Base-by-base conservation (phyloP, 2,888 invertebrate species). In the Mythimna albipuncta region DNA sequence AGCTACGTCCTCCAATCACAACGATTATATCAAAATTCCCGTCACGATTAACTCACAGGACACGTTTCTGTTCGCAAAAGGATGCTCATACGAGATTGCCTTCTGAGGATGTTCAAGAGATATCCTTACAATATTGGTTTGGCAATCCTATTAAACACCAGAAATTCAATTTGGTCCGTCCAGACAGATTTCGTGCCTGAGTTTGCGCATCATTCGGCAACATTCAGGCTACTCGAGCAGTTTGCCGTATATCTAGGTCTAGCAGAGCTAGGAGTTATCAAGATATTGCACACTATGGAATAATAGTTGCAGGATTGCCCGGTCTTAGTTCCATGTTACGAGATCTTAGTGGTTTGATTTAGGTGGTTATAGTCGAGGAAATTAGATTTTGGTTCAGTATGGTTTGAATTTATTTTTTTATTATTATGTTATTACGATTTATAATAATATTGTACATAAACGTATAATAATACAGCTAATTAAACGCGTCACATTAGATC, bases 131-230 rank as follows among this genome's bases (percentile, higher is more conserved):
- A 61, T 69, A 73, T 75, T 71, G 62, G 67, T n/a, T 52, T 85
- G 47, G 38, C 44, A 57, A 59, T 77, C 75, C 78, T 73, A 84
- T 81, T 74, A 81, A 72, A 66, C 72, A 72, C 57, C 41, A 74
- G 68, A 77, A 67, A 67, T 80, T 64, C 69, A 83, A 83, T 73
- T 73, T 59, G 44, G 69, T n/a, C 55, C 32, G 57, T 21, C 38
- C 64, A 78, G 69, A 81, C 82, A 78, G 78, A 82, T 79, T 85
- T 81, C 72, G 68, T 69, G 70, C 70, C 13, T 73, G 75, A 70
- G 69, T 72, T 81, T 79, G 77, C 71, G 79, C 64, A 70, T 79
- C 64, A 72, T 38, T 52, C 35, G 32, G 72, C n/a, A 11, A 52
- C 6, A 63, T 44, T 64, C 16, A 32, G 38, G 59, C 44, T 69